These are phyloP conservation scores for Schrankia costaestrigalis DNA, from an alignment of 2,888 invertebrate species.

Conservation along the genomic window DNA sequence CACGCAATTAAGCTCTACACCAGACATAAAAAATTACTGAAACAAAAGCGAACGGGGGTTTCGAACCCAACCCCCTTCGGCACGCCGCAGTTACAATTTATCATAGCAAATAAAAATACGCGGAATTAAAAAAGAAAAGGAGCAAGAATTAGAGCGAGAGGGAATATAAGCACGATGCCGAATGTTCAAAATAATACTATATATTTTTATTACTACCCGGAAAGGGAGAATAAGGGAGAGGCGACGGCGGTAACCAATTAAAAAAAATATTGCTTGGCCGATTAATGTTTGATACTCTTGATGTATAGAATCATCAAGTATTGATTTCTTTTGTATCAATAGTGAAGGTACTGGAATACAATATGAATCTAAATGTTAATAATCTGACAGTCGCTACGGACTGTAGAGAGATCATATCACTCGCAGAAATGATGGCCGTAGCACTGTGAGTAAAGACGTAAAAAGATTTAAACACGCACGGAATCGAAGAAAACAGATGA, in stretches of 20 bases:
- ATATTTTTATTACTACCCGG: conserved; percentile 51
- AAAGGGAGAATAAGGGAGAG: conserved; percentile 40
- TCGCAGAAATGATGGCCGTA: too few relatives aligned
- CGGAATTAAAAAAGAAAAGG: conserved; percentile 77
- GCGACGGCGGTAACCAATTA: conserved; percentile 47
- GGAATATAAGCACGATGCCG: conserved; percentile 55
- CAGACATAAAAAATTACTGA: conserved; percentile 79
- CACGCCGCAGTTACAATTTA: conserved; percentile 74
- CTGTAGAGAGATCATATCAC: too few relatives aligned
- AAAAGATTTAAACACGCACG: too few relatives aligned
- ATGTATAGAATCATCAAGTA: too few relatives aligned
- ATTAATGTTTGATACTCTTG: conserved; percentile 28
- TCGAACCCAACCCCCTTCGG: conserved; percentile 35
- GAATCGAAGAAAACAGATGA: too few relatives aligned
- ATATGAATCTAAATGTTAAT: too few relatives aligned
- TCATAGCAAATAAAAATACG: conserved; percentile 80
- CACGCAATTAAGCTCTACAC: conserved; percentile 76
- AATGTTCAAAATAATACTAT: conserved; percentile 44
- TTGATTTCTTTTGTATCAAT: too few relatives aligned
- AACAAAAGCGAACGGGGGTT: conserved; percentile 69
- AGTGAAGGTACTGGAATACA: too few relatives aligned
- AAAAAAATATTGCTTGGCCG: conserved; percentile 34
- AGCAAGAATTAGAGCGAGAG: conserved; percentile 68
- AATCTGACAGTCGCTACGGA: too few relatives aligned
- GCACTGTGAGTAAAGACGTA: too few relatives aligned